Base-by-base conservation (phyloP, 2,113 vertebrate species). In the Albula glossodonta region DNA sequence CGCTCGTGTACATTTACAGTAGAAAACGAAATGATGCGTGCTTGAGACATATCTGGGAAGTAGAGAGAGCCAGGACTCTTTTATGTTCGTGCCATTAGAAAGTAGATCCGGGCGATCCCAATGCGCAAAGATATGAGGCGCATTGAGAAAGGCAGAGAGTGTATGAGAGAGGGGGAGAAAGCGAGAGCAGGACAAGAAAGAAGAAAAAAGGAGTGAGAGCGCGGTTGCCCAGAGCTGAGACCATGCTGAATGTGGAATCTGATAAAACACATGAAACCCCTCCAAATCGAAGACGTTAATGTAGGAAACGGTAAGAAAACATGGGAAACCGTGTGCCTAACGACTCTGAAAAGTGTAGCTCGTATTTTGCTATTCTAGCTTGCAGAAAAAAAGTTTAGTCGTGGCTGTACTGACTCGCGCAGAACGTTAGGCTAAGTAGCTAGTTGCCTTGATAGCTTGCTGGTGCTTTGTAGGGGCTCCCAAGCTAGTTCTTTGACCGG, bases 31-130 rank as follows among this genome's bases (percentile, higher is more conserved):
- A 74, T 6, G 80, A 66, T 86, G 85, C 70, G 0, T 74, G 1
- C 60, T 86, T 82, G n/a, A 84, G 52, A 74, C 49, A 51, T 50
- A 53, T 70, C 50, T n/a, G 25, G 25, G n/a, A 86, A 87, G 56
- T 52, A 53, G 5, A 60, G 5, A 57, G 80, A 83, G 80, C 84
- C 11, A 88, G 22, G 57, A 85, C 49, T 2, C 86, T 90, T 89
- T 81, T 56, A 86, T 82, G 87, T 87, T 83, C 86, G 25, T 90
- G 89, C 90, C 91, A 87, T 82, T 81, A 86, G 91, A 90, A 96
- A 97, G 93, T 93, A 96, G 96, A 95, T 96, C 96, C 96, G 95
- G 95, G 87, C 93, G 74, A 91, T 87, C 91, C 91, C 51, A 83
- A 83, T 86, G 92, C 95, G 95, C 94, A 95, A 83, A 89, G 93